Evolutionary conservation across 1,140 invertebrate species (phyloP).

Genomic region (Achatina immaculata): DNA sequence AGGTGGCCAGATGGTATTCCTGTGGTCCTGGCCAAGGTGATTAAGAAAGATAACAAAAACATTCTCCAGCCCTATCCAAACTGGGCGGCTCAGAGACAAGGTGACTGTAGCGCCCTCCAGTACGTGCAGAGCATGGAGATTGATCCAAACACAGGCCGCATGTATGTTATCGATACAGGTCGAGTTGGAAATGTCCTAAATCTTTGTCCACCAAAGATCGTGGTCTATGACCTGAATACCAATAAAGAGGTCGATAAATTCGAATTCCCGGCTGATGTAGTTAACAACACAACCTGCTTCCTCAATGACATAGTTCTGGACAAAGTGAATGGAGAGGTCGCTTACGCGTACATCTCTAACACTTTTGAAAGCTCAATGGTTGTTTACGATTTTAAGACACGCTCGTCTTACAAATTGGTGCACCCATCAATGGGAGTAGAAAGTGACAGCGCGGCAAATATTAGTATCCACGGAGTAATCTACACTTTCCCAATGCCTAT

Average conservation of each 20-base stretch:
- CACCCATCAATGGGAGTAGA: slow-evolving; percentile 48
- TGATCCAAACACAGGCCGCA: slow-evolving; percentile 41
- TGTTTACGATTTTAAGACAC: slow-evolving; percentile 46
- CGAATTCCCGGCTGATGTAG: slow-evolving; percentile 45
- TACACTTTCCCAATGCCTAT: slow-evolving; percentile 32
- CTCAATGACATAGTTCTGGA: slow-evolving; percentile 59
- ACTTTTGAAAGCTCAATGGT: slow-evolving; percentile 46
- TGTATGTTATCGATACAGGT: slow-evolving; percentile 56
- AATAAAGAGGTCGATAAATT: slow-evolving; percentile 40
- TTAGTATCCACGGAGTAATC: not conserved
- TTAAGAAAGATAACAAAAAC: not conserved
- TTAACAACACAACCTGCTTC: slow-evolving; percentile 41
- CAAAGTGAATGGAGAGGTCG: slow-evolving; percentile 38
- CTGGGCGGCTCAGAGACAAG: slow-evolving; percentile 5
- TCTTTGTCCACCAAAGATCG: slow-evolving; percentile 52
- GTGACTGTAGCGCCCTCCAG: not conserved
- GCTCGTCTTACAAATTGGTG: slow-evolving; percentile 41
- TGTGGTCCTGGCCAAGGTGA: not conserved
- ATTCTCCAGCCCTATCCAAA: not conserved
- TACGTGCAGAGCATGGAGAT: not conserved
- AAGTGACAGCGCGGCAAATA: slow-evolving; percentile 10
- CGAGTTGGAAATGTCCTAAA: not conserved
- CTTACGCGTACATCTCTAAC: slow-evolving; percentile 56
- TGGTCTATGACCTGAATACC: slow-evolving; percentile 52
- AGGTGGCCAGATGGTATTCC: not conserved